phyloP scores from a whole-genome alignment of 2,113 vertebrate genomes.

The Cavia aperea region DNA sequence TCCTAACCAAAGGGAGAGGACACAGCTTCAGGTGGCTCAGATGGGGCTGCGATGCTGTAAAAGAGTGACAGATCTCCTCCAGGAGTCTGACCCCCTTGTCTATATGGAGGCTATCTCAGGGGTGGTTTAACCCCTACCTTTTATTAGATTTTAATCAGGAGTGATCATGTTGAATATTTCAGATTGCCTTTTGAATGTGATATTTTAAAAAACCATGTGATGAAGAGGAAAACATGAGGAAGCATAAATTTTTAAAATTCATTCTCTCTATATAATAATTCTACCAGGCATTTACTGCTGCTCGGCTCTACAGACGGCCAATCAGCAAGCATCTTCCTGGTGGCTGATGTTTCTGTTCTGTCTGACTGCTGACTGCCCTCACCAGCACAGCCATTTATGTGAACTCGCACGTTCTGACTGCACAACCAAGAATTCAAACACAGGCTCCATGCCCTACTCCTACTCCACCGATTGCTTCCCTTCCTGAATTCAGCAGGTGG shows the following conservation, averaged over 20 bases:
- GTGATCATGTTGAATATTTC: slow-evolving; percentile 33
- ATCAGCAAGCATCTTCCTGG: background rate
- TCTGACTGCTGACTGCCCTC: background rate
- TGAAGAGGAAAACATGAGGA: background rate
- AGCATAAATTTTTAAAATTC: slow-evolving; percentile 15
- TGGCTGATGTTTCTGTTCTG: background rate
- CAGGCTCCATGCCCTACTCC: background rate
- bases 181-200: background rate
- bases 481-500: background rate
- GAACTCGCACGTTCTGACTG: background rate
- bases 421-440: background rate
- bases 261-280: background rate
- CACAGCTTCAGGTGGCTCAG: fast-evolving
- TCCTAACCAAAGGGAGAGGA: background rate
- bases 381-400: background rate
- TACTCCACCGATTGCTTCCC: background rate
- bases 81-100: fast-evolving
- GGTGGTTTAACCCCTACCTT: background rate
- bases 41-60: fast-evolving
- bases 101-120: fast-evolving
- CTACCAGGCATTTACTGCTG: fast-evolving
- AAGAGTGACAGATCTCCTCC: fast-evolving
- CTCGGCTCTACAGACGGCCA: background rate
- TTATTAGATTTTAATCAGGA: slow-evolving; percentile 30
- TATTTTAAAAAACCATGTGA: background rate